phyloP scores from a whole-genome alignment of 2,797 vertebrate species.

The Serranus cabrilla region DNA sequence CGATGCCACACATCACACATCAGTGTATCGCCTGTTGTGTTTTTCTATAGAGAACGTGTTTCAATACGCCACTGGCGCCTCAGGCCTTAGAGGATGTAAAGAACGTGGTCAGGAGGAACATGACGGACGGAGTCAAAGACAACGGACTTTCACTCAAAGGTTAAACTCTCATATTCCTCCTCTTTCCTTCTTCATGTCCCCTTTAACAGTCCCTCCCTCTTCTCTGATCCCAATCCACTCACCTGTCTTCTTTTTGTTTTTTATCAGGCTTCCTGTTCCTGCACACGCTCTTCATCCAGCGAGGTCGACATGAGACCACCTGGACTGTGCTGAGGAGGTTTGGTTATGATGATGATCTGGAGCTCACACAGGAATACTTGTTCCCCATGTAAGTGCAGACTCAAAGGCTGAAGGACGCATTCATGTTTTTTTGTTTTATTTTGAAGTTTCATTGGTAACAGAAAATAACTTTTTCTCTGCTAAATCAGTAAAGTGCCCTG shows the following conservation, averaged over 20 bases:
- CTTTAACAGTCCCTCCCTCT: neutral
- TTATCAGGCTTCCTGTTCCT: slow-evolving; percentile 99
- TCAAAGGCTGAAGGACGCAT: neutral
- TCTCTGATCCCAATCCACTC: too few species aligned
- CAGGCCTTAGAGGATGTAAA: slow-evolving; percentile 98
- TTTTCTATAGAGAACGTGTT: slow-evolving; percentile 92
- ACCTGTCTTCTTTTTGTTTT: too few species aligned
- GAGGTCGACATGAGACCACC: slow-evolving; percentile 97
- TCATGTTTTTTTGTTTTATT: neutral
- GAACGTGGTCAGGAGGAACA: slow-evolving; percentile 97
- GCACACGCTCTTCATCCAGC: slow-evolving; percentile 98
- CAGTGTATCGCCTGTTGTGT: neutral
- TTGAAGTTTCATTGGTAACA: neutral
- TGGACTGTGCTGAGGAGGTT: slow-evolving; percentile 98
- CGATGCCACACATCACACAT: neutral
- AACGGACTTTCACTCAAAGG: slow-evolving; percentile 97
- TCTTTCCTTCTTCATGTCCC: neutral
- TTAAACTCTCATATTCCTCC: slow-evolving; percentile 56
- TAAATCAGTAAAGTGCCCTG: neutral
- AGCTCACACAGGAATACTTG: slow-evolving; percentile 96
- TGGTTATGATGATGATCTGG: slow-evolving; percentile 96
- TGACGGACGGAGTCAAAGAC: slow-evolving; percentile 93
- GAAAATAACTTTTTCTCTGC: too few species aligned
- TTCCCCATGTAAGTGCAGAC: slow-evolving; percentile 91
- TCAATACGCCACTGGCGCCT: slow-evolving; percentile 96